A percentile compares a stretch with the other conserved stretches of the same genome.
Evolutionary conservation across 2,797 vertebrate species (phyloP).

Genomic region (Hydrophis major): DNA sequence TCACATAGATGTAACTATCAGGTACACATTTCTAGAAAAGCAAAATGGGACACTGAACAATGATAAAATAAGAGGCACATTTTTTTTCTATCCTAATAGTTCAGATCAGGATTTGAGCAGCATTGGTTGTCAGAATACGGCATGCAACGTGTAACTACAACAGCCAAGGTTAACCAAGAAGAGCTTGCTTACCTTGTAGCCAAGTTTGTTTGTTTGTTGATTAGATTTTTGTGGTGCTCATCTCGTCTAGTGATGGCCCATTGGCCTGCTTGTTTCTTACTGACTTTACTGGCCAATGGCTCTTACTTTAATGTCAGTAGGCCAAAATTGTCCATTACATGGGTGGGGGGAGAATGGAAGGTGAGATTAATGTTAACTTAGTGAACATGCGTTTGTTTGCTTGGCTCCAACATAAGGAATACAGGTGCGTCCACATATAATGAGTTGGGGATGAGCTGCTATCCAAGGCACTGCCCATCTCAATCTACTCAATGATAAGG

Average conservation of each 20-base stretch:
- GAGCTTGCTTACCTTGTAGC: background rate
- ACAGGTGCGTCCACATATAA: background rate
- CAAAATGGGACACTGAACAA: background rate
- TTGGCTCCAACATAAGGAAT: background rate
- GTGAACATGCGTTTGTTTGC: background rate
- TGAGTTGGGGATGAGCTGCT: background rate
- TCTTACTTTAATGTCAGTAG: background rate
- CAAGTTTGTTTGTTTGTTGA: background rate
- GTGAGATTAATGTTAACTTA: background rate
- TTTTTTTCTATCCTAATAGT: background rate
- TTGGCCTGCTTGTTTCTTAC: background rate
- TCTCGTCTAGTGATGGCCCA: background rate
- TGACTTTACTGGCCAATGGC: background rate
- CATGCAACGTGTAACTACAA: background rate
- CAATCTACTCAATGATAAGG: background rate
- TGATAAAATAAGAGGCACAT: background rate
- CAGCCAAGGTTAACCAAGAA: background rate
- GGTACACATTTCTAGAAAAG: background rate
- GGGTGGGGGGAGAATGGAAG: background rate
- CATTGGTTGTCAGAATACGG: background rate
- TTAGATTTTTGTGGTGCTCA: background rate
- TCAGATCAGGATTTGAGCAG: background rate
- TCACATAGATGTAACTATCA: background rate
- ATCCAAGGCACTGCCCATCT: background rate
- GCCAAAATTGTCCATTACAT: background rate